phyloP scores from a whole-genome alignment of 2,113 vertebrate species.

The Heterotilapia buettikoferi region DNA sequence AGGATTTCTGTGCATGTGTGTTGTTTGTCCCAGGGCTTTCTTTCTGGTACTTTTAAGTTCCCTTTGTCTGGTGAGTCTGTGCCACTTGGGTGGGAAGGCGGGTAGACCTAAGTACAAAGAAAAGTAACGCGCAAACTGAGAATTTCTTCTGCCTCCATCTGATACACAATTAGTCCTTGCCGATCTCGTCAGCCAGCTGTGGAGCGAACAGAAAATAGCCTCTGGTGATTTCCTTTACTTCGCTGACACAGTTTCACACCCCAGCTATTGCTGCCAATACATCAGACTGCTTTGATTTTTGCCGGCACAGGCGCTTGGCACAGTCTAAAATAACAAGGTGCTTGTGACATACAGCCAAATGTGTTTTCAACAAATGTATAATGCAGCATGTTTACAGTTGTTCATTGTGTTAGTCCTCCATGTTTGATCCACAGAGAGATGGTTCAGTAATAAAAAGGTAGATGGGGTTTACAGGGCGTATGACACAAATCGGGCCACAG shows the following conservation, averaged over 20 bases:
- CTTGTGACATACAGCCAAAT: constrained; percentile 61
- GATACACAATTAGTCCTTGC: constrained; percentile 47
- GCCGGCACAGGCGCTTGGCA: constrained; percentile 50
- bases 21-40: constrained; percentile 39
- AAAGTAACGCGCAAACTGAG: constrained; percentile 1
- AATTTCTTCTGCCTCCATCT: constrained; percentile 26
- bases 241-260: constrained; percentile 60
- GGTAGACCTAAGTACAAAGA: constrained; percentile 15
- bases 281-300: constrained; percentile 55
- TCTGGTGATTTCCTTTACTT: constrained; percentile 42
- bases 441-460: constrained; percentile 29
- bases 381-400: constrained; percentile 59
- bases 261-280: constrained; percentile 52
- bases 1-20: constrained; percentile 25
- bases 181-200: constrained; percentile 47
- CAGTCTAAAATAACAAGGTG: constrained; percentile 53
- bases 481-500: not conserved
- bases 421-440: constrained; percentile 23
- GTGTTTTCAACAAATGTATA: constrained; percentile 63
- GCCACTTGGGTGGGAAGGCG: constrained; percentile 45
- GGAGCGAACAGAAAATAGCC: constrained; percentile 37
- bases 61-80: not conserved
- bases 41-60: constrained; percentile 29
- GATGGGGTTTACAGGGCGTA: not conserved
- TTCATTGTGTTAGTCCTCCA: constrained; percentile 15